Conservation (phyloP, 2,797 vertebrate species). For the Hemibagrus guttatus region DNA sequence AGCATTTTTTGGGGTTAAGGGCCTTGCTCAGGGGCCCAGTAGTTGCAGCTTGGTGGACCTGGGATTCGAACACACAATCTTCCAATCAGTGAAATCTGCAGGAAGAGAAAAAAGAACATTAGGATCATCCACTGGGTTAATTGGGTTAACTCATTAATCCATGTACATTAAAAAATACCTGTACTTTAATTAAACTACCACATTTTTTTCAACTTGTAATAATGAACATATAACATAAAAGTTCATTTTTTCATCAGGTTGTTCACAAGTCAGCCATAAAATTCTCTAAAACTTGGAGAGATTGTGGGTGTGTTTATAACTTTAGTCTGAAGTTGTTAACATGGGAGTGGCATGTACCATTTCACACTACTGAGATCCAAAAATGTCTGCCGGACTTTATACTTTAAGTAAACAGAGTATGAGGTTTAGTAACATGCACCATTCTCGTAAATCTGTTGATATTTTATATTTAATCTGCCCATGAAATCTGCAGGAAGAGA, state of each 20-base stretch:
- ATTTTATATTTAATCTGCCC: background rate
- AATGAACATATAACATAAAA: background rate
- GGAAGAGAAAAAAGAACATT: background rate
- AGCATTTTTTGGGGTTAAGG: no score
- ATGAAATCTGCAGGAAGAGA: background rate
- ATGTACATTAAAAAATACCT: background rate
- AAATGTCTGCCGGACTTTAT: background rate
- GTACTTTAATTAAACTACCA: background rate
- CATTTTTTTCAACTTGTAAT: background rate
- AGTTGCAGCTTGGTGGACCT: no score
- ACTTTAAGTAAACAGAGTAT: background rate
- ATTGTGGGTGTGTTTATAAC: background rate
- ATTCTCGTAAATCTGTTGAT: background rate
- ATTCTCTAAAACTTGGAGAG: background rate
- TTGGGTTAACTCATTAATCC: background rate
- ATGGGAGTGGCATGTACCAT: background rate
- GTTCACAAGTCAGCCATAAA: background rate
- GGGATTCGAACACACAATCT: no score
- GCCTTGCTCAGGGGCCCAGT: no score
- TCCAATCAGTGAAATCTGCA: background rate
- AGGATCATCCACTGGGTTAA: background rate
- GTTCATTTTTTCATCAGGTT: background rate
- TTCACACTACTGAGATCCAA: background rate
- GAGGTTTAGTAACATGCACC: background rate
- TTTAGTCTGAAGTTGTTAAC: background rate